Percentiles rank a stretch among this genome's conserved stretches.
Evolutionary conservation across 2,113 vertebrate genomes (phyloP).

Genomic region (Dicrurus megarhynchus): DNA sequence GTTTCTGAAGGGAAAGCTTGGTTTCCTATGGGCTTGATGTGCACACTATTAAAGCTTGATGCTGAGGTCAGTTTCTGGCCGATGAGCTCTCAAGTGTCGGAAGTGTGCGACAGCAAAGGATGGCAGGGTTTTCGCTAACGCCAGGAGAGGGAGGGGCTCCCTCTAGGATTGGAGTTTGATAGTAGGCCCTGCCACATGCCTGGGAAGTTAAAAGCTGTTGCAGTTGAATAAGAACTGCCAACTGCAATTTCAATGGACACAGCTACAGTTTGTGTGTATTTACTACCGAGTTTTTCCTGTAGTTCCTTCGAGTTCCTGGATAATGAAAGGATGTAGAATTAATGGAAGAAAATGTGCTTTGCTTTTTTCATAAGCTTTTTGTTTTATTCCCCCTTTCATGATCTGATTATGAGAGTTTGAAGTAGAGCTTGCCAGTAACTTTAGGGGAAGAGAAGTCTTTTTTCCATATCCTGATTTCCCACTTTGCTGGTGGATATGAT

Average conservation of each 20-base stretch:
- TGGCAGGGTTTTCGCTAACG: constrained; percentile 81
- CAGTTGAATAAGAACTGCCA: not conserved
- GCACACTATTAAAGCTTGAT: constrained; percentile 91
- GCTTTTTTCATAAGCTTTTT: not conserved
- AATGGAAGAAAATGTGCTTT: not conserved
- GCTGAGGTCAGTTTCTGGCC: constrained; percentile 71
- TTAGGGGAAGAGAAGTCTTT: accelerated
- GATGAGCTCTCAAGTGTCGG: constrained; percentile 85
- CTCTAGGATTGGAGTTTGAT: constrained; percentile 85
- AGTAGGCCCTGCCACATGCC: constrained; percentile 85
- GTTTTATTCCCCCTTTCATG: not conserved
- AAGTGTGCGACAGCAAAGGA: constrained; percentile 86
- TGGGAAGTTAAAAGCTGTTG: not conserved
- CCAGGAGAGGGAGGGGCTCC: constrained; percentile 71
- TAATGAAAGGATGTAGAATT: not conserved
- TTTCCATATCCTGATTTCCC: not conserved
- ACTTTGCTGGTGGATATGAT: not conserved
- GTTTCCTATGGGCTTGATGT: not conserved
- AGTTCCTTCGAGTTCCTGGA: not conserved
- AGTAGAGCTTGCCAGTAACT: not conserved
- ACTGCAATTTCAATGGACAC: accelerated
- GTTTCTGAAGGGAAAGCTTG: not conserved
- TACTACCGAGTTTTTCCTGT: not conserved
- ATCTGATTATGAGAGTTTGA: not conserved
- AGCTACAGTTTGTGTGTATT: not conserved